Evolutionary conservation across 2,113 vertebrate species (phyloP), one percentile per base, ranked within the genome.

Genomic region (Tor tambroides): DNA sequence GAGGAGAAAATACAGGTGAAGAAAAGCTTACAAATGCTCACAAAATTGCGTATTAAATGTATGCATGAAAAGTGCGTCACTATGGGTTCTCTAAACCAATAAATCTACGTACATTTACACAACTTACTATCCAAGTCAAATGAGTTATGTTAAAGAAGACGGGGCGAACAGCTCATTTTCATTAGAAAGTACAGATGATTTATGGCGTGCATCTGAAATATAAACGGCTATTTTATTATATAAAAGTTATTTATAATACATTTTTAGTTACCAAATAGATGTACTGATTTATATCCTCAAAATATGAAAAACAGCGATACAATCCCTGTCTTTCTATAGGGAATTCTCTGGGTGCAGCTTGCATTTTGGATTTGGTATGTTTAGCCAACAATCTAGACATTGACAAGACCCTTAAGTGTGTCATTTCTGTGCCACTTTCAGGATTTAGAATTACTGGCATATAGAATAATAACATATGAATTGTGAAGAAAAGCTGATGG

Each of bases 131-230:
- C 23, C 59, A 65, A 11, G 23, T 28, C 1, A 65, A n/a, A 23
- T 10, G 56, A 61, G 59, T 8, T 61, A 10, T 23, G 59, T 61
- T 8, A 61, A 65, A 79, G 81, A 71, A 85, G 86, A 90, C 77
- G 78, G 17, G 17, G 41, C 82, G 85, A 91, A 90, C 87, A 56
- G 84, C 87, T 89, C 63, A 86, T n/a, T 54, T 54, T 19, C 49
- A 54, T 51, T 51, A 51, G 4, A 49, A 15, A 17, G 49, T 19
- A 2, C 15, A 51, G 49, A 49, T 49, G 46, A 49, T 46, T 46
- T 10, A 49, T 49, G 46, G 46, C 10, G 46, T 17, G 15, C 5
- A 49, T 43, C 41, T 43, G 41, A 43, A 43, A 43, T 43, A 43
- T 14, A 49, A 49, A 49, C 46, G 11, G 12, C 12, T 12, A 49